Percentiles rank a stretch among this genome's conserved stretches.
These are phyloP conservation scores for Euplexia lucipara DNA, from an alignment of 2,888 invertebrate genomes.

Conservation along the genomic window DNA sequence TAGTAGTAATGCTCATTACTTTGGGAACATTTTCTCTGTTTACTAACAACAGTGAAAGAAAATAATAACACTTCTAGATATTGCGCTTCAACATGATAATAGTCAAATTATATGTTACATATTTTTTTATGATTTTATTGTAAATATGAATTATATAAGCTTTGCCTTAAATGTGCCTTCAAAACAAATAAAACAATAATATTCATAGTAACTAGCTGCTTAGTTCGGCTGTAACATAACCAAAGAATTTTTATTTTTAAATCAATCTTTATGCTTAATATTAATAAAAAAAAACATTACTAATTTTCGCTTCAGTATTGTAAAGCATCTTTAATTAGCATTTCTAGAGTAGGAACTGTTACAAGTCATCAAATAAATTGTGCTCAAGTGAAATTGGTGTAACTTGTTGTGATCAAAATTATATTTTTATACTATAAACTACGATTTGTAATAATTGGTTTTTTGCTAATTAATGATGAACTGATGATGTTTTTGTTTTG, in stretches of 20 bases:
- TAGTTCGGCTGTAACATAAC: constrained; percentile 26
- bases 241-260: constrained; percentile 47
- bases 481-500: constrained; percentile 26
- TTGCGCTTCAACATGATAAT: constrained; percentile 25
- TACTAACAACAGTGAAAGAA: constrained; percentile 14
- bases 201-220: constrained; percentile 10
- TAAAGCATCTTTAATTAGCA: constrained; percentile 74
- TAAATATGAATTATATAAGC: constrained; percentile 22
- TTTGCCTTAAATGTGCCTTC: constrained; percentile 48
- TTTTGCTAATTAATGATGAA: constrained; percentile 67
- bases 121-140: constrained; percentile 48
- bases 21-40: constrained; percentile 4
- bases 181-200: constrained; percentile 11
- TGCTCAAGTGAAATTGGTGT: constrained; percentile 67
- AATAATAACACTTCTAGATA: neutral
- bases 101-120: constrained; percentile 29
- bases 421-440: constrained; percentile 74
- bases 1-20: no score
- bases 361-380: constrained; percentile 65
- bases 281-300: constrained; percentile 36
- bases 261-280: constrained; percentile 36
- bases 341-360: constrained; percentile 73
- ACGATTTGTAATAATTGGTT: constrained; percentile 62
- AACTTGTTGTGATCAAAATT: constrained; percentile 61
- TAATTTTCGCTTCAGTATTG: constrained; percentile 70